These are phyloP conservation scores for Drosophila quadrilineata DNA, from an alignment of 1,140 invertebrate species.

Conservation along the genomic window DNA sequence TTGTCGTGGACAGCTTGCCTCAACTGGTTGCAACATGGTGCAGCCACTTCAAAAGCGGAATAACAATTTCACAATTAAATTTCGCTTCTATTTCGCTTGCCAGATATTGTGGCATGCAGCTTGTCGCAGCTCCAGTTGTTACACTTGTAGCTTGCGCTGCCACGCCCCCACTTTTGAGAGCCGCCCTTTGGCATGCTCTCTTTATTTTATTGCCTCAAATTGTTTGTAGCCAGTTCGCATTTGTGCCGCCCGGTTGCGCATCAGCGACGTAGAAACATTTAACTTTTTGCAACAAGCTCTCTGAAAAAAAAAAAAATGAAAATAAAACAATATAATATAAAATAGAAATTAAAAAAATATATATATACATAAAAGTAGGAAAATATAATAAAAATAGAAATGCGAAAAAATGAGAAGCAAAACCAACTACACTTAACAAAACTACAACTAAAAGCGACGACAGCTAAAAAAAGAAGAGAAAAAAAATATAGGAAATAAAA, in stretches of 20 bases:
- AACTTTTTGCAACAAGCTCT: slow-evolving; percentile 69
- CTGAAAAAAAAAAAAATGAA: slow-evolving; percentile 24
- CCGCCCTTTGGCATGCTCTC: slow-evolving; percentile 49
- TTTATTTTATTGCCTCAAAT: slow-evolving; percentile 79
- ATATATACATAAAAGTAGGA: not conserved
- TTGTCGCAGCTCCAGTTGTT: slow-evolving; percentile 15
- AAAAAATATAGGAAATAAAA: slow-evolving; percentile 66
- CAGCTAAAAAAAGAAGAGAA: slow-evolving; percentile 53
- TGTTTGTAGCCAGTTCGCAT: slow-evolving; percentile 79
- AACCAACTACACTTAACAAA: slow-evolving; percentile 73
- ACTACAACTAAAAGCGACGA: slow-evolving; percentile 58
- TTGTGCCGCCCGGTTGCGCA: slow-evolving; percentile 72
- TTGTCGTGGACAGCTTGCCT: not conserved
- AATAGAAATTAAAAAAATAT: slow-evolving; percentile 33
- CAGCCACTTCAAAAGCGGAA: slow-evolving; percentile 46
- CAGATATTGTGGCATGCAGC: slow-evolving; percentile 50
- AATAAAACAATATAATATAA: too few relatives aligned
- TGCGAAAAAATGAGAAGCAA: too few relatives aligned
- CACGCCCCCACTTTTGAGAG: too few relatives aligned
- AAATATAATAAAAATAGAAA: slow-evolving; percentile 44
- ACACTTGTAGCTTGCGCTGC: slow-evolving; percentile 17
- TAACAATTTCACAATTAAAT: slow-evolving; percentile 78
- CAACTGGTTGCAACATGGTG: not conserved
- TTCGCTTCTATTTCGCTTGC: slow-evolving; percentile 68
- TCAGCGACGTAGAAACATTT: slow-evolving; percentile 70